Conservation (phyloP, 2,797 vertebrate species). For the Parauchenoglanis ngamensis region DNA sequence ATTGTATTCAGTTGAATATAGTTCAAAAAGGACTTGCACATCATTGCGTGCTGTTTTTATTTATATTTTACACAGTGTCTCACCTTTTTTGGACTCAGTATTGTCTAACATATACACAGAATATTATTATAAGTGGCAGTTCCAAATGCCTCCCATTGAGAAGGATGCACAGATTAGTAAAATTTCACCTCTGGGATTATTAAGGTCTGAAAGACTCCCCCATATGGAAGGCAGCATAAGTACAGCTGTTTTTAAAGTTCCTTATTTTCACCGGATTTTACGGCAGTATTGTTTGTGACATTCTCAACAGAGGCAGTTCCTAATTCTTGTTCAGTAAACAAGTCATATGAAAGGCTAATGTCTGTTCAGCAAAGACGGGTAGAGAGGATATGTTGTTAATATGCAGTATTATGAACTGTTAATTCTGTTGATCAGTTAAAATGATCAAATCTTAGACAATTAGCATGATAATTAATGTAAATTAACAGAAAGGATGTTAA, state of each 20-base stretch:
- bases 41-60: no score
- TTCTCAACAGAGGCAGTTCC: not conserved
- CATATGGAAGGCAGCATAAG: not conserved
- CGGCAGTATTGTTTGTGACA: not conserved
- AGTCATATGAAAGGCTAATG: not conserved
- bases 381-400: not conserved
- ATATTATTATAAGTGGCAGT: not conserved
- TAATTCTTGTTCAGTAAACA: constrained; percentile 4
- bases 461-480: not conserved
- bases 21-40: no score
- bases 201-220: not conserved
- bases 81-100: no score
- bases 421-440: not conserved
- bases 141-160: not conserved
- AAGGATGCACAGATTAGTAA: not conserved
- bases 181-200: no score
- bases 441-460: not conserved
- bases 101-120: not conserved
- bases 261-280: not conserved
- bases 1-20: no score
- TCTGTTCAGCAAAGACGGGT: not conserved
- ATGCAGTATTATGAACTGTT: not conserved
- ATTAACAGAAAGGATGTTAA: not conserved
- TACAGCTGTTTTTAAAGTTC: not conserved
- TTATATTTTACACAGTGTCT: no score